A percentile compares a stretch with the other conserved stretches of the same genome.
Conservation (phyloP, 2,888 invertebrate species). For the Argyresthia goedartella region DNA sequence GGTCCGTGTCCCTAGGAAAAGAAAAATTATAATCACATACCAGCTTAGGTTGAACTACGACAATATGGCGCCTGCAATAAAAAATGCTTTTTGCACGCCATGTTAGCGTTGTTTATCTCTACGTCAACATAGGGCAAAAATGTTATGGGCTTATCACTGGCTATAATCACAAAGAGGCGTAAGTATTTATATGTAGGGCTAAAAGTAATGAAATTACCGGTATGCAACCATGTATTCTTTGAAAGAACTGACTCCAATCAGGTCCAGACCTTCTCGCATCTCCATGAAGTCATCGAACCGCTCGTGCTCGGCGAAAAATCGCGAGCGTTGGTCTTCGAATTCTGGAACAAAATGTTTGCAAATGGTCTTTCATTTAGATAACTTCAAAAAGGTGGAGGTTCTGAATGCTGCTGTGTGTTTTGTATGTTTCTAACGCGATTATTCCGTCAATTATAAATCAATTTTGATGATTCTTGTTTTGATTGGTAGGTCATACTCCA, state of each 20-base stretch:
- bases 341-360: conserved; percentile 49
- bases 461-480: too few relatives aligned
- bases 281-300: conserved; percentile 88
- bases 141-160: too few relatives aligned
- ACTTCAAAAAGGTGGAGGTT: too few relatives aligned
- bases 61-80: too few relatives aligned
- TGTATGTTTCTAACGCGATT: too few relatives aligned
- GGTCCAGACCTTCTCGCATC: conserved; percentile 84
- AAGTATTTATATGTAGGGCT: not conserved
- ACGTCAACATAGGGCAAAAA: too few relatives aligned
- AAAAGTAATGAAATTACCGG: conserved; percentile 28
- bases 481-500: too few relatives aligned
- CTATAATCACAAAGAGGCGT: too few relatives aligned
- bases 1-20: conserved; percentile 52
- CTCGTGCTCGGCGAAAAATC: conserved; percentile 85
- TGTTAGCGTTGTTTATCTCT: too few relatives aligned
- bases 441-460: too few relatives aligned
- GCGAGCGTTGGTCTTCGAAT: conserved; percentile 84
- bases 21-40: conserved; percentile 5
- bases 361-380: too few relatives aligned
- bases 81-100: too few relatives aligned
- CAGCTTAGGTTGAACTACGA: not conserved
- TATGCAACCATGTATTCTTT: conserved; percentile 70
- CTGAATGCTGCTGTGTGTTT: not conserved
- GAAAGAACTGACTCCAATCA: conserved; percentile 73